Base-by-base conservation (phyloP, 1,140 invertebrate genomes). In the Helicoverpa zea region DNA sequence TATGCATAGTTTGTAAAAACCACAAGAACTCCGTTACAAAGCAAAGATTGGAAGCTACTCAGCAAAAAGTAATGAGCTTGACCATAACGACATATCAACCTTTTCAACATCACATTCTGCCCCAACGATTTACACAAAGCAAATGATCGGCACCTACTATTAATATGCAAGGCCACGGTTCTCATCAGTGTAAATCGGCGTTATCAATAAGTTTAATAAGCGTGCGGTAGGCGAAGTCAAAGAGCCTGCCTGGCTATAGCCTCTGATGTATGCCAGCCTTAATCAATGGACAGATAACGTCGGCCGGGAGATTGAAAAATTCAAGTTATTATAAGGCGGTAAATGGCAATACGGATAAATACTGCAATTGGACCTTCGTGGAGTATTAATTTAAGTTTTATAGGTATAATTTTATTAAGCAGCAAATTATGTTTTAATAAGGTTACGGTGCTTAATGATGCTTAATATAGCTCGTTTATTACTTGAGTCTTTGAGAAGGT, bases 141-240 rank as follows among this genome's bases (percentile, higher is more conserved):
- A 54, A 51, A 54, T 59, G 59, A 52, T 29, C 58, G 52, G 23
- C 70, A 81, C 47, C 73, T 43, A 73, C 59, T 54, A 81, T 87
- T 84, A 84, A 80, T 84, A 87, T 87, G 84, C 84, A 80, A 74
- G 74, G 56, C 59, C 81, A 84, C 79, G 81, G 23, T 54, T 84
- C 83, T 84, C 86, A 87, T 88, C 86, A 83, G 81, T 74, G 83
- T 84, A 84, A 85, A 88, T 84, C 80, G 75, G 68, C 75, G 82
- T 83, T 81, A 86, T 82, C 83, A 84, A 84, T 86, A 84, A 80
- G 59, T 84, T 86, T 81, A 84, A 83, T 87, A 84, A 83, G 76
- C 68, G 63, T 54, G 52, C 72, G 68, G 81, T 52, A 72, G 59
- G 74, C 58, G 43, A 59, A 49, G 59, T 77, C 61, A 81, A 80